Evolutionary conservation across 92 coral and sea anemone genomes (phyloP), one percentile per base, ranked within the genome.

Genomic region (Pocillopora grandis): DNA sequence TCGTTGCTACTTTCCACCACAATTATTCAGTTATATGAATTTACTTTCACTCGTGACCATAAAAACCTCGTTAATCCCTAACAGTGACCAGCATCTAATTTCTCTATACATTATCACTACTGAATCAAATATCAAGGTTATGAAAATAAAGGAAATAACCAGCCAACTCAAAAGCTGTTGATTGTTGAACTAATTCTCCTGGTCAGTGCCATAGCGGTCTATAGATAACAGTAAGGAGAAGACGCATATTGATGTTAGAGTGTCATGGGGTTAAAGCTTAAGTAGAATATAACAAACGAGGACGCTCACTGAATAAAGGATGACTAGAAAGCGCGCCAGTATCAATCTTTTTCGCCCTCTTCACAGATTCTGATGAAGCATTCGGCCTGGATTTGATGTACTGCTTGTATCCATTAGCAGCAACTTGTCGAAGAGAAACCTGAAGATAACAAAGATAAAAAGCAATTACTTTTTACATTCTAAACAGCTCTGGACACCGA

Each of bases 331-430:
- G 79, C 12, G 87, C 56, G 1, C 88, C 58, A 20, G 85, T 42
- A 63, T 83, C 83, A 19, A 94, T 77, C 59, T 89, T 91, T 58
- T 96, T 96, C 20, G 93, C 88, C 79, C 99, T 79, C 78, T 96
- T 96, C 74, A 92, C 97, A 12, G 99, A 96, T 69, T 96, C 99
- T 3, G 98, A 80, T 10, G 99, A 96, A 19, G 99, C 91, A 9
- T 76, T 82, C 3, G 95, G 89, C 72, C 99, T 92, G 75, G 99
- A 96, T 57, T 92, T 92, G 20, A 89, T 49, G 84, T 96, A 96
- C 83, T 94, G 99, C 77, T 94, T 96, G 83, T 94, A 94, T 0
- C 98, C 99, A 71, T 89, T 92, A 10, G 74, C 86, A 20, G 90
- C 90, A 23, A 95, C 95, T 83, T 87, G 89, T 59, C 88, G 91